Percentiles rank a stretch among this genome's conserved stretches.
Evolutionary conservation across 35 echinoderm and acorn worm genomes (phyloP).

Genomic region (Strongylocentrotus purpuratus): DNA sequence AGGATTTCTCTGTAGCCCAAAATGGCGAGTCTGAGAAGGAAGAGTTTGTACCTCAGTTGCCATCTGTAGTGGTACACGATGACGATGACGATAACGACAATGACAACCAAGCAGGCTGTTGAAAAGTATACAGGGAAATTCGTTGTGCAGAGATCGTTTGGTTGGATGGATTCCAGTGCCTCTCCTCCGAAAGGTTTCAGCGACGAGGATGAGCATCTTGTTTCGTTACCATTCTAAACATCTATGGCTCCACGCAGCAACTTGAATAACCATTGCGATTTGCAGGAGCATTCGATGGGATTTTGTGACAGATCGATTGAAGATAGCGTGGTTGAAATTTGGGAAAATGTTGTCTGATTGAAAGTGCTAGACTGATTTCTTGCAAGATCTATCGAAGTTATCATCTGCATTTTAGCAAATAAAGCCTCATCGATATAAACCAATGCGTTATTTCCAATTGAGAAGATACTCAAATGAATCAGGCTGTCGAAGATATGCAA

Average conservation of each 20-base stretch:
- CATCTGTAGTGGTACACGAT: not conserved
- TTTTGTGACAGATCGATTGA: not conserved
- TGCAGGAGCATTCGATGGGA: not conserved
- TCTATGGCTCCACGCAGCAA: not conserved
- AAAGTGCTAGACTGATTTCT: not conserved
- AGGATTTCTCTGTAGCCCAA: not conserved
- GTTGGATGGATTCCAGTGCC: not conserved
- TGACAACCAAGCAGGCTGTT: not conserved
- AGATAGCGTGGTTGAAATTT: not conserved
- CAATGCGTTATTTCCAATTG: not conserved
- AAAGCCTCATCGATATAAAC: not conserved
- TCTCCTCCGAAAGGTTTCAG: not conserved
- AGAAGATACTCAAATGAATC: not conserved
- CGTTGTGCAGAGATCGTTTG: not conserved
- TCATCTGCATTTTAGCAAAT: not conserved
- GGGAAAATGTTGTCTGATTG: not conserved
- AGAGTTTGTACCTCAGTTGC: not conserved
- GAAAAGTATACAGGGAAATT: not conserved
- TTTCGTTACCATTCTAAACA: not conserved
- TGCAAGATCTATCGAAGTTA: not conserved
- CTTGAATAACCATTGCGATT: not conserved
- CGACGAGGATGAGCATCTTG: not conserved
- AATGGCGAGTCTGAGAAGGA: not conserved
- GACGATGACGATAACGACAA: not conserved
- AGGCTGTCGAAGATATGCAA: not conserved